Evolutionary conservation across 2,113 vertebrate genomes (phyloP), one percentile per base, ranked within the genome.

Genomic region (Cheirogaleus medius): DNA sequence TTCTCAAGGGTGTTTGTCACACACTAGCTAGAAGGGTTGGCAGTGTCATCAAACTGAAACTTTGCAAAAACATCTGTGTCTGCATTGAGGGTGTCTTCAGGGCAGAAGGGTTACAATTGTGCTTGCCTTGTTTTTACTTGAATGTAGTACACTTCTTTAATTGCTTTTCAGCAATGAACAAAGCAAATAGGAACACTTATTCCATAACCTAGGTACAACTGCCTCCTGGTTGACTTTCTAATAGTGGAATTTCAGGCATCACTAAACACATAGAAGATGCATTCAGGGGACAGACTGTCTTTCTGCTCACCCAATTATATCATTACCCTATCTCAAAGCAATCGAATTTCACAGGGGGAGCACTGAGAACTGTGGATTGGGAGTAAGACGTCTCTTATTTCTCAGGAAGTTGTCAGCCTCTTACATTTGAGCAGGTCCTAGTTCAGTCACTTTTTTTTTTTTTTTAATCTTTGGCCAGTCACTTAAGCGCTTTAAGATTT

Each of bases 121-220:
- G 17, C 34, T 21, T 83, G n/a, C 6, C 11, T 81, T 91, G 66
- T 71, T 91, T 95, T 89, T 84, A 82, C 54, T 89, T 29, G 12
- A 69, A 73, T 56, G 7, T 4, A 44, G 27, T 47, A 8, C 5
- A 27, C 39, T 87, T 90, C 52, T 88, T 92, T 76, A 82, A 63
- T 69, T 92, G n/a, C 15, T 39, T 42, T 96, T 92, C 60, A 92
- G 58, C 86, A 97, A 86, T 94, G 47, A 92, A 78, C 39, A 78
- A 86, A 96, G 1, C 85, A 37, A 94, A 92, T 94, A 73, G 13
- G 6, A 58, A 81, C 34, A 78, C 73, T 90, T 88, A 85, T 94
- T 90, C 60, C 39, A 49, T 86, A 86, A 86, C 21, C 14, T 71
- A 73, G n/a, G 29, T 32, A 68, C 20, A 69, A 21, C 25, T 83